A percentile compares a stretch with the other conserved stretches of the same genome.
Conservation (phyloP, 2,797 vertebrate genomes). For the Sus cebifrons region DNA sequence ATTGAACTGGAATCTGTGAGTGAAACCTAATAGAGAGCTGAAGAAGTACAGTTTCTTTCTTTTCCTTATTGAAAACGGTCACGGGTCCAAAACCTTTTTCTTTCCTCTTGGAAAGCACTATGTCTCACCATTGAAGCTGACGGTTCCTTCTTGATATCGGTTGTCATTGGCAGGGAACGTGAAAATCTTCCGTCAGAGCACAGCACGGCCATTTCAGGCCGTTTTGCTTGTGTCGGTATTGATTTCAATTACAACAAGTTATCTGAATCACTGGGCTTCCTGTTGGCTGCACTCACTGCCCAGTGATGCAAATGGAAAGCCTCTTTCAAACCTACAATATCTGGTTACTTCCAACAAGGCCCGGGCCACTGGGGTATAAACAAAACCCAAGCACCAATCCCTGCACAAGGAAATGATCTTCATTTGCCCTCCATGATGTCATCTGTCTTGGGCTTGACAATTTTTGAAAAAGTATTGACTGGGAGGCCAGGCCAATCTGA, state of each 20-base stretch:
- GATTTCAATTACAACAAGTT: conserved; percentile 85
- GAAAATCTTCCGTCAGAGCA: conserved; percentile 78
- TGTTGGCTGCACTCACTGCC: conserved; percentile 49
- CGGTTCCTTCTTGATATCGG: conserved; percentile 57
- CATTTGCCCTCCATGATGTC: conserved; percentile 63
- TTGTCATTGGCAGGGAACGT: conserved; percentile 65
- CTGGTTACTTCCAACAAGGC: conserved; percentile 75
- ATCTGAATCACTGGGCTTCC: conserved; percentile 78
- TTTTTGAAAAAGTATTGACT: conserved; percentile 76
- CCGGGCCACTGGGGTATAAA: neutral
- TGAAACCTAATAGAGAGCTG: conserved; percentile 49
- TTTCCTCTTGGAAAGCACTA: conserved; percentile 31
- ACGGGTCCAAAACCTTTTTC: conserved; percentile 27
- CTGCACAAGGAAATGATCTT: conserved; percentile 74
- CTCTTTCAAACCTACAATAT: neutral
- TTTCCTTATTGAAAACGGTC: conserved; percentile 70
- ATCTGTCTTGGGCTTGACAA: conserved; percentile 78
- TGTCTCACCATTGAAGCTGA: conserved; percentile 64
- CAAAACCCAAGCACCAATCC: conserved; percentile 64
- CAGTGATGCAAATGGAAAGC: conserved; percentile 70
- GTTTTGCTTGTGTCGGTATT: conserved; percentile 76
- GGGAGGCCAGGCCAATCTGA: conserved; percentile 58
- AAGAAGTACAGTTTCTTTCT: conserved; percentile 18
- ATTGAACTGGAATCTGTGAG: conserved; percentile 33
- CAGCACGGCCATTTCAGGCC: conserved; percentile 62